phyloP scores from a whole-genome alignment of 2,797 vertebrate species.

The Coregonus sp. region DNA sequence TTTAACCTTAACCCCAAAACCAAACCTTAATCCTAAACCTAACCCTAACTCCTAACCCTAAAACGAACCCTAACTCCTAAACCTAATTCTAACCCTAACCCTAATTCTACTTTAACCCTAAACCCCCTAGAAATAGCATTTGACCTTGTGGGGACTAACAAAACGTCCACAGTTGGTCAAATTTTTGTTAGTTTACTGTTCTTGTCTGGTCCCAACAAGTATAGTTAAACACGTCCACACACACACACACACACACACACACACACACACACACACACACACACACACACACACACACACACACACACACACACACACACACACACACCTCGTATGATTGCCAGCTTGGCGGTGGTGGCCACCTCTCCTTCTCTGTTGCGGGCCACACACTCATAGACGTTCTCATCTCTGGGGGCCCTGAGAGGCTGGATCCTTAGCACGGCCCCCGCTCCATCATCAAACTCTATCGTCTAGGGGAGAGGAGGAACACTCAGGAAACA shows the following conservation, averaged over 20 bases:
- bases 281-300: neutral
- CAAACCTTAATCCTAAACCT: no score
- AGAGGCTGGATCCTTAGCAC: conserved; percentile 96
- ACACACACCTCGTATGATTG: conserved; percentile 90
- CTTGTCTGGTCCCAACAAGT: no score
- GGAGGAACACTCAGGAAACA: neutral
- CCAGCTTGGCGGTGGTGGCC: conserved; percentile 91
- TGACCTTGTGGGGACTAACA: no score
- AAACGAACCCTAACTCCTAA: no score
- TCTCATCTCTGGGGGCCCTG: conserved; percentile 92
- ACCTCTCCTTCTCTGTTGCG: conserved; percentile 88
- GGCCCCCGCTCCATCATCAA: conserved; percentile 92
- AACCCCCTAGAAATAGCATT: no score
- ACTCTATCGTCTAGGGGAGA: conserved; percentile 87
- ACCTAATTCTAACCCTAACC: no score
- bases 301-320: neutral
- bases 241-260: neutral
- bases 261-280: conserved; percentile 1
- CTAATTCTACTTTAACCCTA: no score
- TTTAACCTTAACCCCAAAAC: no score
- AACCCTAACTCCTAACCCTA: no score
- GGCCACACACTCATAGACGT: conserved; percentile 93
- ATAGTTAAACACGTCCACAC: neutral
- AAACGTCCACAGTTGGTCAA: no score
- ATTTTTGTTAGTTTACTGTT: no score